A percentile compares a stretch with the other conserved stretches of the same genome.
phyloP scores from a whole-genome alignment of 1,140 invertebrate species.

The Sarcophaga peregrina region DNA sequence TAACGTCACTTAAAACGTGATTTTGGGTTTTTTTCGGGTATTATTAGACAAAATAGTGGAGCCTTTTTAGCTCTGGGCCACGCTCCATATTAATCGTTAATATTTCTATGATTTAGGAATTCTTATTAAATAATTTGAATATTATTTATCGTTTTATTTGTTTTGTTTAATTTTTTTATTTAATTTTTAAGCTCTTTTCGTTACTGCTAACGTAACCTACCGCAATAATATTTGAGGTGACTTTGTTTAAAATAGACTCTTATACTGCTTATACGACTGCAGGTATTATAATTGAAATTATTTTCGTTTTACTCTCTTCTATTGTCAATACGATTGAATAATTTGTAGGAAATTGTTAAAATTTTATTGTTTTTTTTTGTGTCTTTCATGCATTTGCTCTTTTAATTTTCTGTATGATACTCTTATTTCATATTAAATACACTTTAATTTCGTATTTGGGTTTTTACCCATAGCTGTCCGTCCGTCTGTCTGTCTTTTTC shows the following conservation, averaged over 20 bases:
- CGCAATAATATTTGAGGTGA: not conserved
- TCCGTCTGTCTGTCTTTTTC: no score
- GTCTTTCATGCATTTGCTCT: not conserved
- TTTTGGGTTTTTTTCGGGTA: not conserved
- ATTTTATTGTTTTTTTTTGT: conserved; percentile 7
- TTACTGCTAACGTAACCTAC: not conserved
- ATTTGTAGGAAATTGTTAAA: conserved; percentile 36
- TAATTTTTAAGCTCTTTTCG: not conserved
- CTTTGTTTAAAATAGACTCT: not conserved
- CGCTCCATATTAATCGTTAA: not conserved
- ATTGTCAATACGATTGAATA: not conserved
- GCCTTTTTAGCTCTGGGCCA: conserved; percentile 15
- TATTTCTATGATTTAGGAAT: not conserved
- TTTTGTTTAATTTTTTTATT: not conserved
- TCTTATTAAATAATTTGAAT: not conserved
- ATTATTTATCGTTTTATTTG: no score
- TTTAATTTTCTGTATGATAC: not conserved
- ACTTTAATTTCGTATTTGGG: conserved; percentile 16
- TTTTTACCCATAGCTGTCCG: conserved; percentile 8
- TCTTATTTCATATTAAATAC: not conserved
- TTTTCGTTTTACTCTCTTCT: not conserved
- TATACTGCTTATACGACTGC: no score
- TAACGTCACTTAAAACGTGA: conserved; percentile 35
- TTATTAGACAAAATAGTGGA: not conserved
- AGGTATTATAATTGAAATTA: no score